Conservation (phyloP, 2,113 vertebrate genomes). For the Tichodroma muraria region DNA sequence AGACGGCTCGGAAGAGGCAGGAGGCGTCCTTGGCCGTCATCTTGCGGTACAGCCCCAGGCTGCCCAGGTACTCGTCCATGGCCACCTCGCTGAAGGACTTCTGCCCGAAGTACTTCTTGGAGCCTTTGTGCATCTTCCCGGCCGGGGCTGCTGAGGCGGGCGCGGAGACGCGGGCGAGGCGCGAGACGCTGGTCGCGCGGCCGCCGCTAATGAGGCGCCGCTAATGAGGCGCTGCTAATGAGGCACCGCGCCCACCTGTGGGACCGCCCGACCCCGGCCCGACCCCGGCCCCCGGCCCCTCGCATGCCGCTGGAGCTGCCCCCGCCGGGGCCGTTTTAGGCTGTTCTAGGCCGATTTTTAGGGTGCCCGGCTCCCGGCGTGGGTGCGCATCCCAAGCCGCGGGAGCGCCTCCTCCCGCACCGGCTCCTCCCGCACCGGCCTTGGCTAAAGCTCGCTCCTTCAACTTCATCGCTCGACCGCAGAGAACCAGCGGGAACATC, state of each 20-base stretch:
- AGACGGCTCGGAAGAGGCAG: slow-evolving; percentile 91
- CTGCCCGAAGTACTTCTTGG: slow-evolving; percentile 86
- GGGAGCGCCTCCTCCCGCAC: too few relatives aligned
- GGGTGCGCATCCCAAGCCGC: background rate
- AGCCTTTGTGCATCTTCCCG: slow-evolving; percentile 84
- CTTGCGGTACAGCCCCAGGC: slow-evolving; percentile 89
- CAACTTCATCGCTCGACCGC: rapidly evolving
- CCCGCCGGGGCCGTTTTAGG: background rate
- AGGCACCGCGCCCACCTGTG: background rate
- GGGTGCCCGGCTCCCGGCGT: rapidly evolving
- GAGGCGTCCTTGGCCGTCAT: slow-evolving; percentile 92
- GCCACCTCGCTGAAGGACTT: slow-evolving; percentile 77
- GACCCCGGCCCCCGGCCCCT: background rate
- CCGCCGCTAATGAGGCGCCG: background rate
- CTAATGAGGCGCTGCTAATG: background rate
- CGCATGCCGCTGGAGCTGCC: background rate
- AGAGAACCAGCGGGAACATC: rapidly evolving
- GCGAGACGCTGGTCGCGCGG: background rate
- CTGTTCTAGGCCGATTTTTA: background rate
- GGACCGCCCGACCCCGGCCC: background rate
- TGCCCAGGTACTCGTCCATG: slow-evolving; percentile 94
- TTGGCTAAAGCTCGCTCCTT: rapidly evolving
- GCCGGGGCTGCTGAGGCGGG: background rate
- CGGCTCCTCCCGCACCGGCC: background rate
- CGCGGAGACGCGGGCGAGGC: background rate